Percentiles rank a stretch among this genome's conserved stretches.
Conservation (phyloP, 2,113 vertebrate genomes). For the Aleadryas rufinucha region DNA sequence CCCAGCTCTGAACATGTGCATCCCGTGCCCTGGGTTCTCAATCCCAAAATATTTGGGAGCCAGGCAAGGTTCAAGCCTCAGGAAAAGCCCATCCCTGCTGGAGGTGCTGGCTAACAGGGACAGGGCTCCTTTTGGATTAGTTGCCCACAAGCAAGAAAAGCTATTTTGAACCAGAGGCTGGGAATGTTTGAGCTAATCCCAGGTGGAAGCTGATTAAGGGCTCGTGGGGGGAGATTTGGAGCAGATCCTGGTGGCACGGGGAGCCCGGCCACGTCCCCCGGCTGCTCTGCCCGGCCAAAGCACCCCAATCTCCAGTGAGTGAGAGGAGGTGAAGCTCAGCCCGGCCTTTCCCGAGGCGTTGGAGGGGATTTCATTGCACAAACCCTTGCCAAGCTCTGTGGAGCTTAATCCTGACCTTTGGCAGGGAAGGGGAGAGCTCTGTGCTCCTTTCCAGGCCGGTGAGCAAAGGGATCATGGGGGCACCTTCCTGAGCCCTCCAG, state of each 20-base stretch:
- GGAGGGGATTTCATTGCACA: neutral
- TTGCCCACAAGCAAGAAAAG: neutral
- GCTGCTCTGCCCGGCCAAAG: neutral
- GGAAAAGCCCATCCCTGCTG: neutral
- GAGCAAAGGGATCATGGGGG: neutral
- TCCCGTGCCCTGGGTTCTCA: neutral
- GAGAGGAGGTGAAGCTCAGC: neutral
- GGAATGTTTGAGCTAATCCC: slow-evolving; percentile 54
- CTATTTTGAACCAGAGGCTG: slow-evolving; percentile 48
- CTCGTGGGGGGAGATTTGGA: slow-evolving; percentile 23
- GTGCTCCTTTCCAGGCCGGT: neutral
- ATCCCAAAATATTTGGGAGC: neutral
- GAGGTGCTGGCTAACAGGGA: neutral
- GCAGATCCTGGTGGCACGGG: neutral
- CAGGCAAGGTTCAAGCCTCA: neutral
- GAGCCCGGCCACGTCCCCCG: rapidly evolving
- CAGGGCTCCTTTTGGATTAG: neutral
- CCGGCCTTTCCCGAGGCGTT: neutral
- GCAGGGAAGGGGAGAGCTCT: neutral
- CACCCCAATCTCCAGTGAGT: rapidly evolving
- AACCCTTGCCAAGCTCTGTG: neutral
- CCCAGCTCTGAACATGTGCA: neutral
- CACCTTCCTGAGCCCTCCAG: neutral
- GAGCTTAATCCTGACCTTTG: neutral
- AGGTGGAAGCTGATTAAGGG: slow-evolving; percentile 57